Base-by-base conservation (phyloP, 2,113 vertebrate genomes). In the Rhodinocichla rosea region DNA sequence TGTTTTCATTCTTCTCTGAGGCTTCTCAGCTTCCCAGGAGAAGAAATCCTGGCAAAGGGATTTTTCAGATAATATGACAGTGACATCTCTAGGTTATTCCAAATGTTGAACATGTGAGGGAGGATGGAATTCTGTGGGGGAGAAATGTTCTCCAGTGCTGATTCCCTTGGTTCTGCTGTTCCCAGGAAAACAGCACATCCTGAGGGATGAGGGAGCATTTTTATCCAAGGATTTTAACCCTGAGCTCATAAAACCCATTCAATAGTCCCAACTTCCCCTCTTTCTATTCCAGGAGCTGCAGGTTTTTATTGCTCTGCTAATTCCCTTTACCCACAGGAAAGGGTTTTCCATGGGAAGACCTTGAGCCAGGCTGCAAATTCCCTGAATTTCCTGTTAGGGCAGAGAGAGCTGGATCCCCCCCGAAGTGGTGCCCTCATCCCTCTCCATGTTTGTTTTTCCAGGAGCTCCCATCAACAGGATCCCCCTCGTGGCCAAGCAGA, bases 401-500 rank as follows among this genome's bases (percentile, higher is more conserved):
- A n/a, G 21, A 15, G 10, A 75, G 73, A 50, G 57, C 37, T 76
- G 26, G 4, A 69, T 91, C 45, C 44, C 69, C 69, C 42, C 19
- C 1, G 13, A 11, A 47, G 56, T 47, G 32, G 5, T 84, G 18
- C 47, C 20, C 75, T 77, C 57, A 3, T 63, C 27, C 27, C 14
- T 39, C 4, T 16, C 47, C 17, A 0, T 12, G 15, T 42, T 65
- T 23, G 44, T 23, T 27, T 11, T 6, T 55, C 9, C 96, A 99
- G 99, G 99, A 73, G 99, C 99, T n/a, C 99, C 99, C 39, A 99
- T 99, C 95, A 99, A n/a, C n/a, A n/a, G n/a, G n/a, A n/a, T n/a
- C n/a, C n/a, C n/a, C n/a, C n/a, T n/a, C n/a, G n/a, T 99, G 99
- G 99, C 99, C 42, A 99, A 99, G 97, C 99, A 99, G 97, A 98